Conservation (phyloP, 2,797 vertebrate species). For the Propithecus deckenii region DNA sequence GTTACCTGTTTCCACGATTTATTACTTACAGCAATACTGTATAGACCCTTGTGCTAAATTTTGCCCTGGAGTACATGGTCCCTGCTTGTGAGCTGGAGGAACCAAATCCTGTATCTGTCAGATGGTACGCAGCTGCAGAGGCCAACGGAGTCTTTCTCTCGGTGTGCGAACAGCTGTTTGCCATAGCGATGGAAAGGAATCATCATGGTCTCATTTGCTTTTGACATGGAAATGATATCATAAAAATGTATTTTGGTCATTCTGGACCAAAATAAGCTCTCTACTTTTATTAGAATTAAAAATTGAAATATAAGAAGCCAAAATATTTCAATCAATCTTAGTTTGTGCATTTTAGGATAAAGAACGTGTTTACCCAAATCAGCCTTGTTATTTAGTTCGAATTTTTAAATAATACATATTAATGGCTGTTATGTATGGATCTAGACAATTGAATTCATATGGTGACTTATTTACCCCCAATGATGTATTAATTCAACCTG, state of each 20-base stretch:
- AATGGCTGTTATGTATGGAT: neutral
- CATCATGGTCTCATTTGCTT: neutral
- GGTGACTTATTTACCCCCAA: neutral
- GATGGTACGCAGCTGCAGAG: neutral
- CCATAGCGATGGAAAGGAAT: neutral
- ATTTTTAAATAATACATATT: neutral
- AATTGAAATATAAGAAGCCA: neutral
- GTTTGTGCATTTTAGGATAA: neutral
- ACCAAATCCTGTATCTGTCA: neutral
- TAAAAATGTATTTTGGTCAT: neutral
- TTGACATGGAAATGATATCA: neutral
- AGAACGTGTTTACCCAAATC: neutral
- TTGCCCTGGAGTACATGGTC: neutral
- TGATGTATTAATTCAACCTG: neutral
- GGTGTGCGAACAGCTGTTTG: neutral
- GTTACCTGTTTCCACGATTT: neutral
- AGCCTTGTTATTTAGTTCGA: neutral
- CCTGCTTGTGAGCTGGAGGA: neutral
- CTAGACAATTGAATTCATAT: neutral
- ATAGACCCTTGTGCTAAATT: neutral
- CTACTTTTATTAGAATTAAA: neutral
- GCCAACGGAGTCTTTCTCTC: neutral
- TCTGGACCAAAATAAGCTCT: constrained; percentile 18
- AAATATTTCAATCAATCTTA: neutral
- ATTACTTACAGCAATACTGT: no score